Conservation (phyloP, 2,797 vertebrate genomes). For the Sebastes jordani region DNA sequence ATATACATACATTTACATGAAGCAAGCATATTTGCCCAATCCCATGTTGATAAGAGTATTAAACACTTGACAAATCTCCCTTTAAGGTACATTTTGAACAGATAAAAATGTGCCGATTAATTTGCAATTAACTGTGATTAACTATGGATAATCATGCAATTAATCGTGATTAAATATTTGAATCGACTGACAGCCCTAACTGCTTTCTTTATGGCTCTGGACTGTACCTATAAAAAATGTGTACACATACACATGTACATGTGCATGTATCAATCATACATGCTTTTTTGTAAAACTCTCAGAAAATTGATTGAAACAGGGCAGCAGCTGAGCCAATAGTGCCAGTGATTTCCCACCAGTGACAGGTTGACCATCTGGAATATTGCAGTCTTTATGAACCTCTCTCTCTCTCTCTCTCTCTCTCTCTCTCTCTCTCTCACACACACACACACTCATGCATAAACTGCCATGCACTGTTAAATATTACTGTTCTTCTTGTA, state of each 20-base stretch:
- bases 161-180: too few species aligned
- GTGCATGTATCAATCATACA: neutral
- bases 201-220: neutral
- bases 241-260: neutral
- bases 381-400: slow-evolving; percentile 28
- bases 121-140: too few species aligned
- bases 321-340: slow-evolving; percentile 67
- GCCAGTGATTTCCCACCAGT: slow-evolving; percentile 47
- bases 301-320: slow-evolving; percentile 15
- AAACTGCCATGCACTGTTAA: neutral
- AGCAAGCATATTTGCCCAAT: too few species aligned
- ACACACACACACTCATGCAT: neutral
- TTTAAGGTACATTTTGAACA: too few species aligned
- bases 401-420: neutral
- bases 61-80: too few species aligned
- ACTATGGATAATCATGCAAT: too few species aligned
- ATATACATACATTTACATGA: too few species aligned
- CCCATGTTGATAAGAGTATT: too few species aligned
- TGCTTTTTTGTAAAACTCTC: neutral
- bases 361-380: slow-evolving; percentile 68
- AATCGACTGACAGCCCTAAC: neutral
- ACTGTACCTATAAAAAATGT: neutral
- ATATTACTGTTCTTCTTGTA: neutral
- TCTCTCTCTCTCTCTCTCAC: neutral
- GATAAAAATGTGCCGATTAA: too few species aligned